Evolutionary conservation across 2,888 invertebrate genomes (phyloP), one percentile per base, ranked within the genome.

Genomic region (Muscina levida): DNA sequence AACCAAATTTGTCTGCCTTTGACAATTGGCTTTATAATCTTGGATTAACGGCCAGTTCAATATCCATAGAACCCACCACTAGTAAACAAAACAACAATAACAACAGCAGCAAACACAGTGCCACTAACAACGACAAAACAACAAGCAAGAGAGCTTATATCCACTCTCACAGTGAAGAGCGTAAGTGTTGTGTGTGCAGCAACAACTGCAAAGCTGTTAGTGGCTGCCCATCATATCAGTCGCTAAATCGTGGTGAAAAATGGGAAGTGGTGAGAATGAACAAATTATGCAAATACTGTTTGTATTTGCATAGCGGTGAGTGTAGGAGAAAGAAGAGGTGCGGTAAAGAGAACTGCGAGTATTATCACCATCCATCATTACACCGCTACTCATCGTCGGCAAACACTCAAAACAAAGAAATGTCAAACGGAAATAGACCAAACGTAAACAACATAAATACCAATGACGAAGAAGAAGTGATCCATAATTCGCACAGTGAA

Each of bases 21-120:
- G 31, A 44, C 31, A 57, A 59, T 46, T 77, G 62, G 70, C 11
- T 76, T 22, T 70, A 70, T 70, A 70, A 76, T 5, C 42, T 70
- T n/a, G 56, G 76, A 24, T 59, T 70, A 22, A 39, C 72, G 11
- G 51, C 72, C 51, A 62, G 48, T 15, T 53, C 53, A 8, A 19
- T 66, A 66, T 42, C 73, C 53, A 44, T 39, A 24, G 53, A 42
- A n/a, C 13, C 48, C 22, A 62, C 51, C 1, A 22, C 24, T 10
- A 51, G 53, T 24, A 62, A 72, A 11, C 19, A 10, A 3, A 46
- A 46, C 46, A 15, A 53, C n/a, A n/a, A 22, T 8, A 22, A 39
- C 37, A 31, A 72, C 62, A 72, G 37, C 53, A 76, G 53, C 46
- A 10, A 66, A 19, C 10, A 75, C 19, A 6, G 6, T 8, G 0